phyloP scores from a whole-genome alignment of 53 echinoderm and acorn worm genomes.

The Antedon mediterranea region DNA sequence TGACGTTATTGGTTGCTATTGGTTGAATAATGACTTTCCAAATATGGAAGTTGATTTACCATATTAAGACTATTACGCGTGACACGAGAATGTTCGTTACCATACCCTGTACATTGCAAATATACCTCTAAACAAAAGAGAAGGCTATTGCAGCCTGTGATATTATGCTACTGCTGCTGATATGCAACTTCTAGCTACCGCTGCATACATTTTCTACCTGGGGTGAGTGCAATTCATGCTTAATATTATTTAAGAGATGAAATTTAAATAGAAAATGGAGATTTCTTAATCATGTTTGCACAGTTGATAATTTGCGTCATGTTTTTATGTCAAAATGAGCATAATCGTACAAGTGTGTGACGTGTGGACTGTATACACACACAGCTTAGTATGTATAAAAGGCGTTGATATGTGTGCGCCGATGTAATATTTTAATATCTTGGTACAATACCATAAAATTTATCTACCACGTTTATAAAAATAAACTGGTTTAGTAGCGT shows the following conservation, averaged over 20 bases:
- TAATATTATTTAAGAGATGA: too few relatives aligned
- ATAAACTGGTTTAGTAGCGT: too few relatives aligned
- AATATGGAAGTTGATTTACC: neutral
- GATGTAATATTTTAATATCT: too few relatives aligned
- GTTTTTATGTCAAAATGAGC: neutral
- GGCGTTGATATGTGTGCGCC: neutral
- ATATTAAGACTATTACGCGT: neutral
- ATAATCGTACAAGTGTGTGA: neutral
- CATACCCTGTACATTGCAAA: neutral
- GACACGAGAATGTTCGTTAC: neutral
- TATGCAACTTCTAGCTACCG: neutral
- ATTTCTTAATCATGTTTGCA: neutral
- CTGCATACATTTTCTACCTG: neutral
- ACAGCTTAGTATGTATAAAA: neutral
- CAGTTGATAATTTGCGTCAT: too few relatives aligned
- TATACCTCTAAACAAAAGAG: neutral
- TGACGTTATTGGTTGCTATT: neutral
- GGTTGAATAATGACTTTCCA: neutral
- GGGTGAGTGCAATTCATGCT: neutral
- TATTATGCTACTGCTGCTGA: neutral
- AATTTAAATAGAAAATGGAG: neutral
- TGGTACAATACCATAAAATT: too few relatives aligned
- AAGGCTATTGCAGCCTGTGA: neutral
- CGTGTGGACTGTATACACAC: too few relatives aligned
- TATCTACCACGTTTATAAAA: too few relatives aligned